phyloP scores from a whole-genome alignment of 2,113 vertebrate genomes.

The Neodon shergylaensis region DNA sequence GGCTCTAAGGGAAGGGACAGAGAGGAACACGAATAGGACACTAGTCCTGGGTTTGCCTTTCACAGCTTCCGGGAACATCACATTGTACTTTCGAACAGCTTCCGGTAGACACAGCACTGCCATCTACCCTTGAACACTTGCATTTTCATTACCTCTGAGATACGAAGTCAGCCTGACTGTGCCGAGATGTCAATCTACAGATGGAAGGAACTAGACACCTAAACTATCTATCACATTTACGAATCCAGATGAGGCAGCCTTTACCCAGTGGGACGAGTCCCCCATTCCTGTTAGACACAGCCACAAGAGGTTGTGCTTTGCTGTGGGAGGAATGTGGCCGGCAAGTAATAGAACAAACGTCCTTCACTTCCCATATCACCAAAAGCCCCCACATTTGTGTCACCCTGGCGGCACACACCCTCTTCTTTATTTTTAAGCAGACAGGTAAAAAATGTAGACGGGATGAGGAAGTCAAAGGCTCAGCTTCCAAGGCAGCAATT shows the following conservation, averaged over 20 bases:
- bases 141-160: neutral
- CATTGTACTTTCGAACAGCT: neutral
- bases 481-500: constrained; percentile 55
- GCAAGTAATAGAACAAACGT: neutral
- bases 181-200: neutral
- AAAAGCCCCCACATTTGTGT: neutral
- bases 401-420: neutral
- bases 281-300: neutral
- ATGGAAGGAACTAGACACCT: neutral
- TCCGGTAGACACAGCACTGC: neutral
- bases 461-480: constrained; percentile 30
- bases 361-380: neutral
- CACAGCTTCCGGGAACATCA: neutral
- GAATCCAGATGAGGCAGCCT: neutral
- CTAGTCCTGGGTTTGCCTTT: neutral
- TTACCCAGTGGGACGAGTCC: neutral
- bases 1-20: neutral
- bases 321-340: neutral
- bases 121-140: neutral
- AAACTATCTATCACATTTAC: rapidly evolving
- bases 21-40: neutral
- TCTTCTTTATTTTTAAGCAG: constrained; percentile 19
- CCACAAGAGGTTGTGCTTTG: neutral
- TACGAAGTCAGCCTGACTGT: neutral
- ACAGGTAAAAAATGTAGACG: constrained; percentile 50